A percentile compares a stretch with the other conserved stretches of the same genome.
These are phyloP conservation scores for Taeniopygia guttata DNA, from an alignment of 2,797 vertebrate species.

Conservation along the genomic window DNA sequence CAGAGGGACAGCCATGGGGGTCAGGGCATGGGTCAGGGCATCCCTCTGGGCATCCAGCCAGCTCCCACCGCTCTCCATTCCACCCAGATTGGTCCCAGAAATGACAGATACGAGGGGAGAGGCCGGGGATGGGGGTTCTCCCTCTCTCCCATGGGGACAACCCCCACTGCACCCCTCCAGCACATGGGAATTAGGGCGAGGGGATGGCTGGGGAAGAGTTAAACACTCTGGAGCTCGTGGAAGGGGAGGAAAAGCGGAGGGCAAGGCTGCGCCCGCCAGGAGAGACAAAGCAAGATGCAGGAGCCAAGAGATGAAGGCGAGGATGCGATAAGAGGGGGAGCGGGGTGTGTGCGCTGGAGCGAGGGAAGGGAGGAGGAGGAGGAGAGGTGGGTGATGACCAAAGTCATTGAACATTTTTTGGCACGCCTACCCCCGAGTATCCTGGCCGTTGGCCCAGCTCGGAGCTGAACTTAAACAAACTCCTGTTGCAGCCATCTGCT, in stretches of 20 bases:
- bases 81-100: fast-evolving
- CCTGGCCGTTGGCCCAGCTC: constrained; percentile 91
- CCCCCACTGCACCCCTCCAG: background rate
- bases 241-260: background rate
- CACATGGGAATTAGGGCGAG: background rate
- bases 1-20: fast-evolving
- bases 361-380: constrained; percentile 65
- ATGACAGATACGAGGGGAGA: fast-evolving
- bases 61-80: background rate
- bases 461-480: constrained; percentile 99
- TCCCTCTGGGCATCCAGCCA: background rate
- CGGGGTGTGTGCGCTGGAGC: constrained; percentile 51
- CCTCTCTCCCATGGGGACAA: fast-evolving
- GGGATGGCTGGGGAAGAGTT: constrained; percentile 43
- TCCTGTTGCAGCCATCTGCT: constrained; percentile 99
- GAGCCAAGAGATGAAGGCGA: constrained; percentile 32
- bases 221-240: background rate
- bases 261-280: background rate
- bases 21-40: background rate
- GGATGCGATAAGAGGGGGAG: constrained; percentile 36
- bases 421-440: constrained; percentile 82
- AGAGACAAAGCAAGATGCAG: constrained; percentile 22
- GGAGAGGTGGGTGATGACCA: constrained; percentile 83
- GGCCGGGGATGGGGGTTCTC: background rate
- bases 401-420: constrained; percentile 93